Percentiles rank a stretch among this genome's conserved stretches.
phyloP scores from a whole-genome alignment of 1,140 invertebrate species.

The Drosophila sulfurigaster region DNA sequence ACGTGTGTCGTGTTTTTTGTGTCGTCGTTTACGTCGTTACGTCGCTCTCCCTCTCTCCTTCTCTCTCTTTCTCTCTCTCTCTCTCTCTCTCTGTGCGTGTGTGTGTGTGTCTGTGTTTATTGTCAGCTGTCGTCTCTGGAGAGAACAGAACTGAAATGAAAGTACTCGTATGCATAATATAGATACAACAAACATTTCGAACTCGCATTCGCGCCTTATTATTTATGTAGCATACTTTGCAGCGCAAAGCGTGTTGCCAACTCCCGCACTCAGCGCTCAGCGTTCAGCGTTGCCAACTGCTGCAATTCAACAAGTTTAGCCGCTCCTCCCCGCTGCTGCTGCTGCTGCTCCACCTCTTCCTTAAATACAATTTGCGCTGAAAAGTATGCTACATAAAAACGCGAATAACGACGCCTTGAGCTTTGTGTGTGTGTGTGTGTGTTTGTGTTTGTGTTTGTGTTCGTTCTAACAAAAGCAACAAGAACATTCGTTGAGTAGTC shows the following conservation, averaged over 20 bases:
- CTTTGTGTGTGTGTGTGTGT: constrained; percentile 5
- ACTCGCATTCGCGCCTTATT: constrained; percentile 13
- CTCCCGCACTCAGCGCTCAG: no score
- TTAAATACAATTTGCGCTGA: constrained; percentile 3
- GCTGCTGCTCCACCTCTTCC: no score
- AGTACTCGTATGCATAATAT: constrained; percentile 24
- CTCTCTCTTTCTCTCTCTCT: background rate
- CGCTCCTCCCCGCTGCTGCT: background rate
- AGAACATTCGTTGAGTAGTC: constrained; percentile 17
- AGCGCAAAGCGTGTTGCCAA: constrained; percentile 12
- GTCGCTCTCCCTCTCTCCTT: background rate
- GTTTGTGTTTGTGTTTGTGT: background rate
- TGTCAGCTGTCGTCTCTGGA: constrained; percentile 2
- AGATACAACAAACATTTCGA: constrained; percentile 22
- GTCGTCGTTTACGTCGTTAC: constrained; percentile 6
- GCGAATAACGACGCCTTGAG: constrained; percentile 6
- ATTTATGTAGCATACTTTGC: constrained; percentile 25
- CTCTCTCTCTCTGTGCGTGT: background rate
- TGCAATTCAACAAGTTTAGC: background rate
- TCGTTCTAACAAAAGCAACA: constrained; percentile 4
- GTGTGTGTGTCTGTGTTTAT: constrained; percentile 2
- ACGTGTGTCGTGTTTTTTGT: constrained; percentile 7
- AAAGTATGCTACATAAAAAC: constrained; percentile 27
- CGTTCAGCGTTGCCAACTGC: background rate
- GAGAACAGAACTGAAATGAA: background rate